A percentile compares a stretch with the other conserved stretches of the same genome.
Conservation (phyloP, 2,113 vertebrate species). For the Halichoeres trimaculatus region DNA sequence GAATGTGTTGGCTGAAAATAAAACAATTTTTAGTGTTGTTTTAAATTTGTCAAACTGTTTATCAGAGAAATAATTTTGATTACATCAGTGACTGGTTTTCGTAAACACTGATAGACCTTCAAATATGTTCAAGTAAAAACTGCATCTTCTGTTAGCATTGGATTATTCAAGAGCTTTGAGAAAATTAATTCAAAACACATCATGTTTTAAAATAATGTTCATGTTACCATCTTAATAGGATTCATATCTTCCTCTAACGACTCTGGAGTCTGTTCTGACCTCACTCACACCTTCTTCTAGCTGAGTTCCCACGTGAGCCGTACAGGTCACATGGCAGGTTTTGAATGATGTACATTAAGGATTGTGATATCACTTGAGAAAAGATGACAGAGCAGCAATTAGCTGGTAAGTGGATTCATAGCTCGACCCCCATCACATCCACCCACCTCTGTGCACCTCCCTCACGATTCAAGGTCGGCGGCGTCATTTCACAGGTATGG, state of each 20-base stretch:
- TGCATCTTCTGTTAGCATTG: too few species aligned
- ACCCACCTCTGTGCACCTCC: neutral
- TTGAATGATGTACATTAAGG: constrained; percentile 9
- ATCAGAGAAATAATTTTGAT: too few species aligned
- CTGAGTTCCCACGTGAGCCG: constrained; percentile 11
- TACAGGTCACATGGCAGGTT: neutral
- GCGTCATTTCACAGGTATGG: neutral
- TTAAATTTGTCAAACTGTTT: too few species aligned
- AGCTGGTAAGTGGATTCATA: neutral
- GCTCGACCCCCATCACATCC: neutral
- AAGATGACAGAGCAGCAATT: constrained; percentile 18
- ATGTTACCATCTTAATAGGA: neutral
- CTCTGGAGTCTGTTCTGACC: constrained; percentile 3
- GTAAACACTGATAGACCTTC: too few species aligned
- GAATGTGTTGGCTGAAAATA: too few species aligned
- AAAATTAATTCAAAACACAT: too few species aligned
- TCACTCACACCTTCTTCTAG: constrained; percentile 1
- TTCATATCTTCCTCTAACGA: neutral
- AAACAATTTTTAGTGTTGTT: too few species aligned
- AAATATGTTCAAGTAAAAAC: too few species aligned
- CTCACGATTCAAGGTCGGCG: neutral
- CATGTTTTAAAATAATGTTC: neutral
- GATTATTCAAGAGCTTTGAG: too few species aligned
- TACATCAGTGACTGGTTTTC: too few species aligned
- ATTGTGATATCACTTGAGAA: constrained; percentile 6